Evolutionary conservation across 2,113 vertebrate species (phyloP), one percentile per base, ranked within the genome.

Genomic region (Hoplias malabaricus): DNA sequence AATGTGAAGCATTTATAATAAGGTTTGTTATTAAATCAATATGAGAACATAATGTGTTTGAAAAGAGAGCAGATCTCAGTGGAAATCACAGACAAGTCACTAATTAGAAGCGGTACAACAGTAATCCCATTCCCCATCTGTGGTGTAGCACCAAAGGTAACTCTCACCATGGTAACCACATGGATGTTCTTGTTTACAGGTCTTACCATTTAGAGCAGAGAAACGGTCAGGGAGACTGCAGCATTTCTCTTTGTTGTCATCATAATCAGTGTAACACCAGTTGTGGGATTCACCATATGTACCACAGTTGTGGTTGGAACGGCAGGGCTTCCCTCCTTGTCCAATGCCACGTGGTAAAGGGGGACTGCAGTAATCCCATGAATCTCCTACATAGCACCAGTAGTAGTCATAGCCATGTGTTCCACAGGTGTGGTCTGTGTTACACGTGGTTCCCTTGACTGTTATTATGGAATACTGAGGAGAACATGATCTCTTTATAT

Each of bases 361-460:
- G 6, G 82, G 63, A 29, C 78, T 80, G 56, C 78, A 80, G 74
- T 63, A 77, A 2, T 74, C 78, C 82, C 73, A 80, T 4, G 6
- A 4, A 1, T 5, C 25, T 14, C 9, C 12, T 1, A 7, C 61
- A 2, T 53, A 11, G 19, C 83, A 85, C 83, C 83, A 78, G 74
- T 77, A 83, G 36, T 83, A 71, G 0, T 33, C 12, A 0, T 72
- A 0, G 0, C 27, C 57, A 7, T 83, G 31, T 1, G 31, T 78
- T 12, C 27, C 78, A 50, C 84, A 85, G 8, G 73, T 43, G 34
- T 80, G 53, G 38, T 69, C 42, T 23, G 59, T 10, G 7, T 23
- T 19, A 5, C 84, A 84, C 1, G 0, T 25, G 1, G 21, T 0
- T n/a, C 84, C 69, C 0, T 11, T 63, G 1, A 38, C 11, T 2